Percentiles rank a stretch among this genome's conserved stretches.
phyloP scores from a whole-genome alignment of 64 coral and sea anemone genomes.

The Porites australiensis region DNA sequence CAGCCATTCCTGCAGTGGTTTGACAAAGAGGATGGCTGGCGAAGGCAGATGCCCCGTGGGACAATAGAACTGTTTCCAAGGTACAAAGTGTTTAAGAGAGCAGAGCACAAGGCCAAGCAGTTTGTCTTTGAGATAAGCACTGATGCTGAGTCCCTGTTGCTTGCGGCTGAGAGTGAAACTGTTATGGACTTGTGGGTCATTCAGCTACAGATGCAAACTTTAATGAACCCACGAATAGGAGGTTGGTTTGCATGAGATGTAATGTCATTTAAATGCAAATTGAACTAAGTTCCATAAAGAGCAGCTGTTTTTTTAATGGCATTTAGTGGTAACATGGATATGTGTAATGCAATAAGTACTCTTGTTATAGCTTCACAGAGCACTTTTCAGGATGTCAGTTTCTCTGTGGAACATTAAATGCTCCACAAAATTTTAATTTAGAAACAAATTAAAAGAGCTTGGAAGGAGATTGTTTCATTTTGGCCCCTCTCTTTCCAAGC shows the following conservation, averaged over 20 bases:
- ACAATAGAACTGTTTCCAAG: conserved; percentile 91
- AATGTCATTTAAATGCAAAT: neutral
- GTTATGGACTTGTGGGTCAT: conserved; percentile 97
- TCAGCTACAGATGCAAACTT: conserved; percentile 96
- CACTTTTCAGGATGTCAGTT: too few species aligned
- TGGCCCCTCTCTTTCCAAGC: too few species aligned
- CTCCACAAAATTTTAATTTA: too few species aligned
- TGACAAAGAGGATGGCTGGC: conserved; percentile 96
- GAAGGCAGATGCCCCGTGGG: conserved; percentile 80
- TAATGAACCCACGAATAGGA: conserved; percentile 83
- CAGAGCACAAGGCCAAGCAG: conserved; percentile 78
- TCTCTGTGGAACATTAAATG: too few species aligned
- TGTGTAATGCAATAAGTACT: too few species aligned
- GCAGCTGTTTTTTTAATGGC: too few species aligned
- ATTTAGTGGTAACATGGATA: too few species aligned
- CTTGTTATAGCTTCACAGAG: too few species aligned
- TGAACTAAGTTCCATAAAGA: too few species aligned
- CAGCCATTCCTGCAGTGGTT: conserved; percentile 96
- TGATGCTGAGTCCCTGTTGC: conserved; percentile 77
- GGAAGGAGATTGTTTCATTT: too few species aligned
- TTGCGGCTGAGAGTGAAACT: conserved; percentile 88
- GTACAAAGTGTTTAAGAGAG: conserved; percentile 93
- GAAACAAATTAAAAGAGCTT: too few species aligned
- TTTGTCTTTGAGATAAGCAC: conserved; percentile 95
- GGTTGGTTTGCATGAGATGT: conserved; percentile 55